phyloP scores from a whole-genome alignment of 2,888 invertebrate genomes.

The Orthosia gothica region DNA sequence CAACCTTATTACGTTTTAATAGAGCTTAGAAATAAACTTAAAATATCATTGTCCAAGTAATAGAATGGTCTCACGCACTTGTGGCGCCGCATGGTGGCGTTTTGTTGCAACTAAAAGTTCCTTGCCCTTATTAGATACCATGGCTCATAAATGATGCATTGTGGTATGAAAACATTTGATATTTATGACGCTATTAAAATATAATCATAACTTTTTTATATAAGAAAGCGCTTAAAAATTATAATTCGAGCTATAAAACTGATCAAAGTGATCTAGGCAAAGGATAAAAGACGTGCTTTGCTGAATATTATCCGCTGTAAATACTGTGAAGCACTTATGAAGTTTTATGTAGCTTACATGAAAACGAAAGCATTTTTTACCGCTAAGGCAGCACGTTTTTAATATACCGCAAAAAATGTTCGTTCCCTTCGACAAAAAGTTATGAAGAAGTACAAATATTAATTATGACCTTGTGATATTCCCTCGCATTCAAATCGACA shows the following conservation, averaged over 20 bases:
- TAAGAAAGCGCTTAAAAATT: slow-evolving; percentile 48
- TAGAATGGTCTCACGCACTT: slow-evolving; percentile 82
- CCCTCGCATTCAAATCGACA: slow-evolving; percentile 82
- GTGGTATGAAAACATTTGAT: slow-evolving; percentile 73
- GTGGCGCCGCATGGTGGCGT: slow-evolving; percentile 77
- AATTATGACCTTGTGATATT: slow-evolving; percentile 68
- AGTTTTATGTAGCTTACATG: slow-evolving; percentile 30
- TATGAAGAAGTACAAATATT: slow-evolving; percentile 65
- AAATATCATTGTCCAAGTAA: slow-evolving; percentile 66
- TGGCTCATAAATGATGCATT: slow-evolving; percentile 78
- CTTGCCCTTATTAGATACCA: slow-evolving; percentile 70
- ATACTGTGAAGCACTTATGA: slow-evolving; percentile 30
- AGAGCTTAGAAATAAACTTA: slow-evolving; percentile 63
- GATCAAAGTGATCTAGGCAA: slow-evolving; percentile 38
- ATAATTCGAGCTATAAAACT: slow-evolving; percentile 55
- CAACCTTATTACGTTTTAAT: slow-evolving; percentile 68
- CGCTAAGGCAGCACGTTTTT: slow-evolving; percentile 17
- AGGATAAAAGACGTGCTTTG: slow-evolving; percentile 46
- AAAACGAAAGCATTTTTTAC: slow-evolving; percentile 2
- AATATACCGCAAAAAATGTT: slow-evolving; percentile 18
- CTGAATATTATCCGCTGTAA: slow-evolving; percentile 30
- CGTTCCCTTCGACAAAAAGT: slow-evolving; percentile 30
- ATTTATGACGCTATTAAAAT: slow-evolving; percentile 70
- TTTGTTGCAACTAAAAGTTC: slow-evolving; percentile 74
- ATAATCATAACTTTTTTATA: slow-evolving; percentile 58